Evolutionary conservation across 2,888 invertebrate genomes (phyloP), one percentile per base, ranked within the genome.

Genomic region (Nebria salina): DNA sequence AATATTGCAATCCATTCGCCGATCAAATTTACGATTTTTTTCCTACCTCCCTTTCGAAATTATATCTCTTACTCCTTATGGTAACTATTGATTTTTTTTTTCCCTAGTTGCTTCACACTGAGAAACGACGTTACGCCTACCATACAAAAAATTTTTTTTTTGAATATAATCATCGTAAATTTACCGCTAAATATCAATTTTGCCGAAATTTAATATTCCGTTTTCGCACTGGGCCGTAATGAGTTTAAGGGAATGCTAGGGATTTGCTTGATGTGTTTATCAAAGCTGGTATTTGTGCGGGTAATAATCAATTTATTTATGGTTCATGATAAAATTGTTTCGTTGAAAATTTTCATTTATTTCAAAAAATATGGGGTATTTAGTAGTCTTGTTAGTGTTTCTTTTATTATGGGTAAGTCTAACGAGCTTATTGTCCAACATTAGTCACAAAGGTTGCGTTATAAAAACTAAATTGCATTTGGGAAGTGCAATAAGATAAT

Each of bases 171-270:
- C 34, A 42, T 76, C 76, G 15, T 76, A 76, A 76, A 76, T 76
- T 76, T 70, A n/a, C 11, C 11, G 68, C 43, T 68, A 76, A 76
- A 78, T 78, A 78, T 73, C 78, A 73, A 78, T 78, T 73, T 77
- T 78, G 43, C 43, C 20, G 41, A 78, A 78, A 78, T 73, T 72
- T 73, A 78, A 78, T 73, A 78, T 41, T 64, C 34, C 34, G 5
- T 34, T 34, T 34, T 34, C 34, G 34, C 34, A 34, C 34, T 34
- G 34, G 1, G 34, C 34, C 68, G 13, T 66, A 15, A 11, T 54
- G 54, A 54, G 2, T 54, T 54, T 54, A 54, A 54, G 54, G 54
- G 8, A 54, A 11, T 54, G 13, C 54, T 54, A 13, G 54, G 54
- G 54, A 11, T 54, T 54, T 34, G 0, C 34, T 34, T 34, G 34